phyloP scores from a whole-genome alignment of 2,888 invertebrate genomes.

The Acronicta leporina region DNA sequence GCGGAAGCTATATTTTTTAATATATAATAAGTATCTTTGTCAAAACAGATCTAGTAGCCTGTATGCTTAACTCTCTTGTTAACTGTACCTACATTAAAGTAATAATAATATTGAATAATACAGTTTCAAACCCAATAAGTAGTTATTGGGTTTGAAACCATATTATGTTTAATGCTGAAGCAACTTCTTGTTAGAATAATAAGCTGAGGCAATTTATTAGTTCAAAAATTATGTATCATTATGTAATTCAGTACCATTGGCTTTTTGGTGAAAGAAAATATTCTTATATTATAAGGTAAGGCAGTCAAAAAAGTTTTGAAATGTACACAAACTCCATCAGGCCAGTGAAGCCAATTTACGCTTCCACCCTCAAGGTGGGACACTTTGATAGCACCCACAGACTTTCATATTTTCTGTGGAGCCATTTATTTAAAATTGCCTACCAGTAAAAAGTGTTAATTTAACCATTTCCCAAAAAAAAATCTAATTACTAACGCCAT shows the following conservation, averaged over 20 bases:
- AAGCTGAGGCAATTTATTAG: no score
- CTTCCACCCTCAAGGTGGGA: not conserved
- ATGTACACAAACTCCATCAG: not conserved
- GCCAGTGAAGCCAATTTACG: not conserved
- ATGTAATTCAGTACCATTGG: no score
- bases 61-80: no score
- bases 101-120: not conserved
- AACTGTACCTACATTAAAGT: not conserved
- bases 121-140: not conserved
- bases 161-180: no score
- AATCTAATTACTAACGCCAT: not conserved
- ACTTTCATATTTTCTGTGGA: slow-evolving; percentile 2
- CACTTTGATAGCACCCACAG: not conserved
- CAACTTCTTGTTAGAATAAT: no score
- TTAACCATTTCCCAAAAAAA: slow-evolving; percentile 13
- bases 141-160: no score
- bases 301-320: not conserved
- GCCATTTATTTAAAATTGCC: slow-evolving; percentile 18
- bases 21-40: no score
- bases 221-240: no score
- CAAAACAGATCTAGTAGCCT: no score
- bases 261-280: no score
- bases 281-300: no score
- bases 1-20: no score
- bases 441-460: slow-evolving; percentile 35